Conservation (phyloP, 2,113 vertebrate species). For the Neolamprologus fasciatus region DNA sequence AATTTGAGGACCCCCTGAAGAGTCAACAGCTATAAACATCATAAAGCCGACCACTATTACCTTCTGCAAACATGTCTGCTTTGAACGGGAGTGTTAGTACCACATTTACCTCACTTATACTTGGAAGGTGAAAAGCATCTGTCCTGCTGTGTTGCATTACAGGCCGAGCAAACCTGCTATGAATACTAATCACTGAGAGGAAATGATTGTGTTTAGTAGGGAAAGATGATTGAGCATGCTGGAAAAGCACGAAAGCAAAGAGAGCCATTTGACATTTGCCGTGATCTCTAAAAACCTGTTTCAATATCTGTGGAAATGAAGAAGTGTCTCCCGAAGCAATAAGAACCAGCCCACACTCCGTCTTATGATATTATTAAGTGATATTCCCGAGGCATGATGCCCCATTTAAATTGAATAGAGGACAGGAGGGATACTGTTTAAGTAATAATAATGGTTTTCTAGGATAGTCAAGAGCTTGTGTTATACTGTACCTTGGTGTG, state of each 20-base stretch:
- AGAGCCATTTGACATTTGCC: not conserved
- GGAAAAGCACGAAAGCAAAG: not conserved
- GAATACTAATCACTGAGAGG: not conserved
- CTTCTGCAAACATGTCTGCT: not conserved
- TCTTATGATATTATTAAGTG: slow-evolving; percentile 34
- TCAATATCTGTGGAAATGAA: slow-evolving; percentile 33
- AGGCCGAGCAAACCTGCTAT: not conserved
- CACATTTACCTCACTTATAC: not conserved
- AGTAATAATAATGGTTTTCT: not conserved
- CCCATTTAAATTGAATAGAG: slow-evolving; percentile 8
- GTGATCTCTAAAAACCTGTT: not conserved
- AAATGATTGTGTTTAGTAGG: not conserved
- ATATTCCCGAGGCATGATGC: not conserved
- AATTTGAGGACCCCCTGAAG: not conserved
- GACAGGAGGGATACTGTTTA: not conserved
- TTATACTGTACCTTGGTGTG: not conserved
- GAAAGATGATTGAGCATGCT: not conserved
- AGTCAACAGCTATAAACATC: not conserved
- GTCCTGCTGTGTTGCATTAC: not conserved
- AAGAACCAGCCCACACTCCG: slow-evolving; percentile 12
- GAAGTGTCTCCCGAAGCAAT: slow-evolving; percentile 41
- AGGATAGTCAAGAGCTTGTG: not conserved
- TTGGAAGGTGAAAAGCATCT: not conserved
- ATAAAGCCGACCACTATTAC: not conserved
- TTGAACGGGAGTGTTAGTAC: not conserved